A percentile compares a stretch with the other conserved stretches of the same genome.
phyloP scores from a whole-genome alignment of 2,888 invertebrate genomes.

The Heliconius ismenius region DNA sequence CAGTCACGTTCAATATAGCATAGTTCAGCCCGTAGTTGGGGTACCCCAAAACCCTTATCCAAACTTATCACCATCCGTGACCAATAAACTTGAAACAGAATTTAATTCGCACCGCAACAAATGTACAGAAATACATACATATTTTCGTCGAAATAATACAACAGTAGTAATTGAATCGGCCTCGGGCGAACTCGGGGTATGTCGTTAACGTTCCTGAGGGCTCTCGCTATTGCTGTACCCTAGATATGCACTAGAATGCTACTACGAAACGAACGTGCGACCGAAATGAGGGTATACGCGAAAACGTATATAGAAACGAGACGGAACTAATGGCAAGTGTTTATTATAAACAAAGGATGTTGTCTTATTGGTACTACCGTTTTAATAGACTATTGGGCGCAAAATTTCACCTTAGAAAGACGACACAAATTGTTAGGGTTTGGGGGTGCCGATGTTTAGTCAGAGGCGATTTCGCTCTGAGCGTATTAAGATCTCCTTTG shows the following conservation, averaged over 20 bases:
- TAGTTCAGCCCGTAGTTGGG: conserved; percentile 36
- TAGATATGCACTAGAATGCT: conserved; percentile 76
- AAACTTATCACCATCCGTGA: conserved; percentile 69
- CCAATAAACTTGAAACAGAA: conserved; percentile 77
- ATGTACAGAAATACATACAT: conserved; percentile 75
- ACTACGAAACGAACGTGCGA: conserved; percentile 69
- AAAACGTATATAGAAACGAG: conserved; percentile 49
- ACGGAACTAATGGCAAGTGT: conserved; percentile 69
- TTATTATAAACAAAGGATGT: conserved; percentile 81
- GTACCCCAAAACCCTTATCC: conserved; percentile 57
- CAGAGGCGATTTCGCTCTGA: conserved; percentile 72
- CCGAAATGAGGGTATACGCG: conserved; percentile 50
- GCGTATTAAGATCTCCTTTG: conserved; percentile 79
- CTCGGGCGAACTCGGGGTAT: conserved; percentile 76
- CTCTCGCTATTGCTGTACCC: conserved; percentile 65
- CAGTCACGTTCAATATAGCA: conserved; percentile 45
- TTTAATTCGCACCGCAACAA: conserved; percentile 77
- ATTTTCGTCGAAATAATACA: conserved; percentile 80
- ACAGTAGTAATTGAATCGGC: conserved; percentile 82
- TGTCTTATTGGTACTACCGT: conserved; percentile 76
- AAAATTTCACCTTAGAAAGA: conserved; percentile 66
- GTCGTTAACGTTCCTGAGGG: conserved; percentile 80
- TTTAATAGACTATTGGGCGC: conserved; percentile 72
- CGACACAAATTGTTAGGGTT: conserved; percentile 64
- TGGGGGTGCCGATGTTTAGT: conserved; percentile 66